A percentile compares a stretch with the other conserved stretches of the same genome.
phyloP scores from a whole-genome alignment of 2,113 vertebrate genomes.

The Neomonachus schauinslandi region DNA sequence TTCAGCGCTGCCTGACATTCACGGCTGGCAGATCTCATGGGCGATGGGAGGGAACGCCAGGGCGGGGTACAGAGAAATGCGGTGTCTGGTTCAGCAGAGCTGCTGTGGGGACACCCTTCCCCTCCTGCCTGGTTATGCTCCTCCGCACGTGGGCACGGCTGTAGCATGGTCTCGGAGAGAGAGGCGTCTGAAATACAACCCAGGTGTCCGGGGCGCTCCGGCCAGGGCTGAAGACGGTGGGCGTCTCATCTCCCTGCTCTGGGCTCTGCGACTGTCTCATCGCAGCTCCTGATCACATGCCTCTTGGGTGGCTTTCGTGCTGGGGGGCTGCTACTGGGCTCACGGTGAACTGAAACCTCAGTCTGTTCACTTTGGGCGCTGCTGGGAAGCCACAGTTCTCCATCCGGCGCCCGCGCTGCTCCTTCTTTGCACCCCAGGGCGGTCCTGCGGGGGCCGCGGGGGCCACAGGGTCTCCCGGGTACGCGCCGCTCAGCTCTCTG shows the following conservation, averaged over 20 bases:
- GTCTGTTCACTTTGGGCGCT: background rate
- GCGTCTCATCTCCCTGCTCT: background rate
- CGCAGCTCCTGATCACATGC: fast-evolving
- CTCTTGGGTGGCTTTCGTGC: too few relatives aligned
- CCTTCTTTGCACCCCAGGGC: background rate
- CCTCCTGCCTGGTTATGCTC: background rate
- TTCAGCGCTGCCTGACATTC: background rate
- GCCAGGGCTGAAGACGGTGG: too few relatives aligned
- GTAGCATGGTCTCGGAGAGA: background rate
- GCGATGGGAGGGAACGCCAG: background rate
- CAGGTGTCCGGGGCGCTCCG: background rate
- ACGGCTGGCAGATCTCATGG: fast-evolving
- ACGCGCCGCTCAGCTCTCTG: background rate
- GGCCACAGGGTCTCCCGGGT: background rate
- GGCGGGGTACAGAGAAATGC: background rate
- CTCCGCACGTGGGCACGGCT: background rate
- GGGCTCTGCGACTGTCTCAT: background rate
- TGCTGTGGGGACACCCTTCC: background rate
- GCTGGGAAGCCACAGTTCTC: background rate
- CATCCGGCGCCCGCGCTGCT: too few relatives aligned
- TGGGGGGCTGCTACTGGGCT: background rate
- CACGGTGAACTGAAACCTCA: background rate
- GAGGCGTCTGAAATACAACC: background rate
- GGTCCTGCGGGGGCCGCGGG: background rate
- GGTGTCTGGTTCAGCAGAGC: background rate